Base-by-base conservation (phyloP, 2,888 invertebrate genomes). In the Mylabris sibirica region DNA sequence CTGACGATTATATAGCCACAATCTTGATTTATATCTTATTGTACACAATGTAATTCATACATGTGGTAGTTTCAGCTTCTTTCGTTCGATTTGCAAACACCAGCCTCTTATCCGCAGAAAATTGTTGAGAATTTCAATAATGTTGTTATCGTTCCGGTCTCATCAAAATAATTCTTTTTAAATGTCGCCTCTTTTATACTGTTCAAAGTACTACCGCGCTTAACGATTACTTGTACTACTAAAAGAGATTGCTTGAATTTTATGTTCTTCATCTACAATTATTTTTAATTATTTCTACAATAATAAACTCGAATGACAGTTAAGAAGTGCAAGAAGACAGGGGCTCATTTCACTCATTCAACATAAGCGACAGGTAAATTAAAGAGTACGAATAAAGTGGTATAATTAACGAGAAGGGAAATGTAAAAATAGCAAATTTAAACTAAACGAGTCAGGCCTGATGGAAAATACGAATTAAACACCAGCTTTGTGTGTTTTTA, bases 61-160 rank as follows among this genome's bases (percentile, higher is more conserved):
- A 41, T 41, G 44, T 49, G 1, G 44, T 44, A 44, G 9, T 44
- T 44, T 49, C 44, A 44, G n/a, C 44, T 17, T 14, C 44, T 44
- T 38, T 1, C 14, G 11, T 38, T 38, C 11, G 38, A 38, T 38
- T 41, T 41, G 41, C 41, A 44, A 44, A 38, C 12, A 38, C 30
- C 30, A 8, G 8, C 38, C n/a, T n/a, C n/a, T n/a, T n/a, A n/a
- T n/a, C n/a, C n/a, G n/a, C n/a, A n/a, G 3, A 49, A 9, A 49
- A 49, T 49, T 49, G 49, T 49, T 49, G 53, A 22, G 20, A 53
- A 53, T 53, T 20, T 22, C 22, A 53, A 53, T 53, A 53, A 53
- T 53, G 22, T 14, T 49, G 49, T 49, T 53, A 53, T 53, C 53
- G 12, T 53, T 24, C 53, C 4, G 12, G 12, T 53, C 22, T 22